Conservation (phyloP, 2,113 vertebrate genomes). For the Apodemus sylvaticus region DNA sequence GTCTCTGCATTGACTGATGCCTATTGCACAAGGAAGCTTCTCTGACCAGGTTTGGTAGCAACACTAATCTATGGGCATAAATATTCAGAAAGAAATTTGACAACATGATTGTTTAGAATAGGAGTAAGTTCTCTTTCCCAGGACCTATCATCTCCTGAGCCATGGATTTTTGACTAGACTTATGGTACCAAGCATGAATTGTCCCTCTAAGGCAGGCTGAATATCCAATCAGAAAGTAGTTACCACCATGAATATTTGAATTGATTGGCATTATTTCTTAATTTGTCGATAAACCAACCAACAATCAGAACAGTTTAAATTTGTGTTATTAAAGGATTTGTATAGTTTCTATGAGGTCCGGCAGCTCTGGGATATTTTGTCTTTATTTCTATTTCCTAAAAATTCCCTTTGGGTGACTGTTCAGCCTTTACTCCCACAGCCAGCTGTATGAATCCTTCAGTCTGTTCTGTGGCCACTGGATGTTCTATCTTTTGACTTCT, state of each 20-base stretch:
- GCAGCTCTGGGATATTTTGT: background rate
- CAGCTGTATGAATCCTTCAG: background rate
- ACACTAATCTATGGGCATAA: background rate
- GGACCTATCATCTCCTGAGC: background rate
- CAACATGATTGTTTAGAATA: background rate
- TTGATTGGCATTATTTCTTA: background rate
- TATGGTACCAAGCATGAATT: background rate
- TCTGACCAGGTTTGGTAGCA: background rate
- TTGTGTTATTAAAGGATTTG: background rate
- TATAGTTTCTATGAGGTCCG: background rate
- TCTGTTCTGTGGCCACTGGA: background rate
- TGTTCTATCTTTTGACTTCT: background rate
- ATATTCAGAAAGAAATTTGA: background rate
- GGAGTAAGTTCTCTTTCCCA: background rate
- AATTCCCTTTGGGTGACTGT: background rate
- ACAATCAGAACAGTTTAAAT: background rate
- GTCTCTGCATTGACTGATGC: background rate
- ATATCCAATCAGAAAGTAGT: background rate
- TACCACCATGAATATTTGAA: background rate
- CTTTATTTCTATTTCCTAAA: conserved; percentile 1
- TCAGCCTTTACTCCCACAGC: background rate
- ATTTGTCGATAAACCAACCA: background rate
- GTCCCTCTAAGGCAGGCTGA: background rate
- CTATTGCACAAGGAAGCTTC: background rate
- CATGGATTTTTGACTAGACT: background rate